Evolutionary conservation across 2,797 vertebrate genomes (phyloP).

Genomic region (Menidia menidia): DNA sequence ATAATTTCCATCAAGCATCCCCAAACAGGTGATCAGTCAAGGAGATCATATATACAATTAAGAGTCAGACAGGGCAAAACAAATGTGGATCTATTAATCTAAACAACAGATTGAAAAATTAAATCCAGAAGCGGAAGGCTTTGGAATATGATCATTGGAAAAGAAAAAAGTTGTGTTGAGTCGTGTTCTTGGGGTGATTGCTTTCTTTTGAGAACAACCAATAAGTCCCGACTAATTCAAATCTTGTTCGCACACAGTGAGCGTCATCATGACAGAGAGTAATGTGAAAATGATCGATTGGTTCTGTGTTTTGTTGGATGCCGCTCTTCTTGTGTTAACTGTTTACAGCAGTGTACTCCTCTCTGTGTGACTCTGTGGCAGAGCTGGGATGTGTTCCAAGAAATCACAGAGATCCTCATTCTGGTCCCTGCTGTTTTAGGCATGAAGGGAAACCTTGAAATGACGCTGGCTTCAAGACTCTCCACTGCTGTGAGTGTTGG

Average conservation of each 20-base stretch:
- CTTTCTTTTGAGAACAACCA: no score
- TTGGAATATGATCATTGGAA: not conserved
- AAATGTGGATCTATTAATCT: not conserved
- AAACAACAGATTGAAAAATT: not conserved
- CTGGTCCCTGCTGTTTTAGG: constrained; percentile 94
- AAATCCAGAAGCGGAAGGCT: not conserved
- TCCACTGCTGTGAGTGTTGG: constrained; percentile 91
- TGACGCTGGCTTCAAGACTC: constrained; percentile 95
- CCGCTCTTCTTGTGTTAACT: not conserved
- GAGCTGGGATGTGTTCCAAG: constrained; percentile 95
- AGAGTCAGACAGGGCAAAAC: not conserved
- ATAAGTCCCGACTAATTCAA: not conserved
- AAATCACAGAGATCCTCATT: constrained; percentile 93
- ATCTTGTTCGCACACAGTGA: not conserved
- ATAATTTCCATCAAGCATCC: no score
- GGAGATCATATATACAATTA: not conserved
- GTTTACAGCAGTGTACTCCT: not conserved
- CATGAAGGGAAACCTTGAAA: constrained; percentile 98
- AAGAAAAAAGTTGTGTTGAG: not conserved
- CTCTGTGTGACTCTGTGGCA: constrained; percentile 62
- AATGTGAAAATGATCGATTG: not conserved
- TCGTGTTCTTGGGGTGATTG: not conserved
- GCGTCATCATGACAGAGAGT: not conserved
- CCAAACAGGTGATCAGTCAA: not conserved
- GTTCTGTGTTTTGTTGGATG: not conserved